phyloP scores from a whole-genome alignment of 1,140 invertebrate genomes.

The Trissolcus basalis region DNA sequence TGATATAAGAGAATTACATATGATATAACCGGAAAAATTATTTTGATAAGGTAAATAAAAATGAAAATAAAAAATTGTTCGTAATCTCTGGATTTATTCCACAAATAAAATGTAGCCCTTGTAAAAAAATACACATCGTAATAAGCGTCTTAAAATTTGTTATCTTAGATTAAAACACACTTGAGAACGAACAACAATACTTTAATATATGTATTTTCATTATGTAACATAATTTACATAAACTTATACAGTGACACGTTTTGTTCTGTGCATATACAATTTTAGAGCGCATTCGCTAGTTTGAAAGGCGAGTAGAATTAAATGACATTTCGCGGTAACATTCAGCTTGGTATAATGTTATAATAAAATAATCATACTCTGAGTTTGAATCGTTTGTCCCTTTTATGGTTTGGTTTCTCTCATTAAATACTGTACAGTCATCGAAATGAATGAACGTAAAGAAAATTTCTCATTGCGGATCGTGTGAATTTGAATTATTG shows the following conservation, averaged over 20 bases:
- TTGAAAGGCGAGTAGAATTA: constrained; percentile 30
- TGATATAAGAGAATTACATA: no score
- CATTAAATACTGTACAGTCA: constrained; percentile 22
- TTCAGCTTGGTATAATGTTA: constrained; percentile 1
- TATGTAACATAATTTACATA: constrained; percentile 74
- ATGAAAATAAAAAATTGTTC: background rate
- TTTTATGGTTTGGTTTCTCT: no score
- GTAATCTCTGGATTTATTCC: background rate
- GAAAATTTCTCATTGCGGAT: constrained; percentile 16
- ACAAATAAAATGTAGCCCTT: background rate
- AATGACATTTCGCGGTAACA: constrained; percentile 27
- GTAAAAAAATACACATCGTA: constrained; percentile 1
- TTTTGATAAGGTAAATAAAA: background rate
- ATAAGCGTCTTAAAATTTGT: background rate
- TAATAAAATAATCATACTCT: no score
- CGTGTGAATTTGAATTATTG: constrained; percentile 12
- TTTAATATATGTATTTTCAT: constrained; percentile 68
- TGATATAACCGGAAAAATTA: no score
- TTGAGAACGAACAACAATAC: constrained; percentile 49
- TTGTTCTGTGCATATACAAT: constrained; percentile 46
- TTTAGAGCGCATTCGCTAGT: constrained; percentile 40
- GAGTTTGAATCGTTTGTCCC: no score
- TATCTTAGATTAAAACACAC: constrained; percentile 20
- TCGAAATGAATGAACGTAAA: constrained; percentile 34
- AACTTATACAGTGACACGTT: constrained; percentile 67